Base-by-base conservation (phyloP, 2,113 vertebrate genomes). In the Dolichallabes microphthalmus region DNA sequence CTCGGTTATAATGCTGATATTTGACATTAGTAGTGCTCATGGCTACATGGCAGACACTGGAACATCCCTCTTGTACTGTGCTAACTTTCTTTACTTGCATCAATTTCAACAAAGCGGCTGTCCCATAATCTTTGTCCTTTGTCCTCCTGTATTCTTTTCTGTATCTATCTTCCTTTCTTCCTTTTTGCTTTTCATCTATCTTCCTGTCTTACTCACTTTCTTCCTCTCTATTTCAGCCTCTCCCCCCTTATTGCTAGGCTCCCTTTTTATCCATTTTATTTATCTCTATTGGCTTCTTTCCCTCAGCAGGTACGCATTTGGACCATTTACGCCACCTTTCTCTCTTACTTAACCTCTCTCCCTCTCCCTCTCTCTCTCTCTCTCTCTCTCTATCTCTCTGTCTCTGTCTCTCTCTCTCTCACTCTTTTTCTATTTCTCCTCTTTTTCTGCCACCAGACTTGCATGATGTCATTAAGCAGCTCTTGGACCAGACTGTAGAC, bases 1-100 rank as follows among this genome's bases (percentile, higher is more conserved):
- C 89, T 91, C 92, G 90, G 93, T 92, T 87, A 90, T 92, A 89
- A 76, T 89, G 80, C 80, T 91, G 90, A 86, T 91, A 93, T 27
- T 58, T 4, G 66, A 66, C 80, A 30, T 82, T 35, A 77, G 19
- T 14, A 53, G 11, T 63, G 53, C 55, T 45, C 17, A 53, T 32
- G 39, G 10, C 19, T 55, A 32, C 3, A 68, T 25, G 19, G n/a
- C 86, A 64, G 74, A 89, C 89, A 90, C 8, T 61, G 71, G 30
- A 19, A 66, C 35, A 80, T 58, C 19, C 53, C 19, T 55, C 25
- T 68, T 39, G 57, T 63, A 52, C 22, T n/a, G 61, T 84, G 35
- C 2, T 32, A 27, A 11, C 55, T 55, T 53, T 78, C n/a, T 53
- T 55, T 55, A 13, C 61, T 63, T n/a, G 22, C 58, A 73, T 71